phyloP scores from a whole-genome alignment of 1,140 invertebrate genomes.

The Centruroides vittatus region DNA sequence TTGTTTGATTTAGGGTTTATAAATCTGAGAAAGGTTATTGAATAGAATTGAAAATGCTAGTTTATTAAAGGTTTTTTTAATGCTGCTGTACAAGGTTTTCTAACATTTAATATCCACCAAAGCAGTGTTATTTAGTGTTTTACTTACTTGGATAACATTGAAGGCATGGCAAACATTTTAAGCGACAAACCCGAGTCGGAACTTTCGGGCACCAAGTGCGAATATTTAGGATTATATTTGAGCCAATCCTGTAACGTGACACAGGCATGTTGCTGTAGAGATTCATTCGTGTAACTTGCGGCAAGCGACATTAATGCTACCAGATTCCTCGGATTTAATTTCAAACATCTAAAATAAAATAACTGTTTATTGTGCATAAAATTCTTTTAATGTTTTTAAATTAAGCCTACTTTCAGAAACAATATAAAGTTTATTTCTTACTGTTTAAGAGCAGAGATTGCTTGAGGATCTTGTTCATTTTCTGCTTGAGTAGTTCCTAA shows the following conservation, averaged over 20 bases:
- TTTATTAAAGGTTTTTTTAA: no score
- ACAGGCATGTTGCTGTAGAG: conserved; percentile 38
- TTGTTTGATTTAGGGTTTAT: no score
- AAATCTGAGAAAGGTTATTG: no score
- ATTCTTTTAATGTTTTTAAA: background rate
- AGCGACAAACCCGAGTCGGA: no score
- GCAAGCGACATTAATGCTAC: conserved; percentile 77
- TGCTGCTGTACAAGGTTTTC: no score
- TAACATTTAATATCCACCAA: no score
- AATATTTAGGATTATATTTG: conserved; percentile 67
- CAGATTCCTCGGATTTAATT: conserved; percentile 63
- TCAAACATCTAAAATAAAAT: conserved; percentile 45
- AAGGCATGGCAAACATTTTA: no score
- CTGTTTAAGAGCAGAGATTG: conserved; percentile 36
- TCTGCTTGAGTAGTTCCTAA: conserved; percentile 75
- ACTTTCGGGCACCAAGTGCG: conserved; percentile 39
- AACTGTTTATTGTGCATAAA: background rate
- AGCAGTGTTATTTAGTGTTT: no score
- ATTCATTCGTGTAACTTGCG: conserved; percentile 91
- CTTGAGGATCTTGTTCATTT: conserved; percentile 54
- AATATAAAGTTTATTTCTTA: conserved; percentile 17
- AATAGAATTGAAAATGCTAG: no score
- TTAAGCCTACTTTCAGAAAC: background rate
- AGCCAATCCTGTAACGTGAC: conserved; percentile 55
- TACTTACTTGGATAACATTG: no score